Conservation (phyloP, 1,140 invertebrate genomes). For the Drosophila parabipectinata region DNA sequence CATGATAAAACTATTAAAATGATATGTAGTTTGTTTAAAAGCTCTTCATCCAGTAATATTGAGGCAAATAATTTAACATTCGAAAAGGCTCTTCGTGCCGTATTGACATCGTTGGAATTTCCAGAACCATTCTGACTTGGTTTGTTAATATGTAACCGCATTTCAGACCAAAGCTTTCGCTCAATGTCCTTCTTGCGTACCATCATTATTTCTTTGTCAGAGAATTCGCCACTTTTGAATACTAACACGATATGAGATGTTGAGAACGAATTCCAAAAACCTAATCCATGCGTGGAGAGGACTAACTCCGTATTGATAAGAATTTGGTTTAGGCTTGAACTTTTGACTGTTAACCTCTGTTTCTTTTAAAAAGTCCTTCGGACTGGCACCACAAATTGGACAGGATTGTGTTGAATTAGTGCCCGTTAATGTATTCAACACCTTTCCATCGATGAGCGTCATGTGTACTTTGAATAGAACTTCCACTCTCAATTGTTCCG, state of each 20-base stretch:
- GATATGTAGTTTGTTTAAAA: neutral
- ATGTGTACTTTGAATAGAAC: too few species aligned
- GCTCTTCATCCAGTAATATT: conserved; percentile 13
- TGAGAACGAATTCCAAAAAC: too few species aligned
- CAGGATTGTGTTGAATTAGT: conserved; percentile 10
- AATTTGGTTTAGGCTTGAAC: too few species aligned
- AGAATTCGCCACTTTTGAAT: conserved; percentile 27
- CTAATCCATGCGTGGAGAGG: too few species aligned
- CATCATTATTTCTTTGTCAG: conserved; percentile 19
- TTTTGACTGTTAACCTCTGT: too few species aligned
- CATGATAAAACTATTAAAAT: conserved; percentile 22
- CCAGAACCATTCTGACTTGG: conserved; percentile 32
- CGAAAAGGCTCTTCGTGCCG: conserved; percentile 13
- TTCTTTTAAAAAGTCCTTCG: conserved; percentile 1
- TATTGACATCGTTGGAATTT: conserved; percentile 23
- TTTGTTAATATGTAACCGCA: too few species aligned
- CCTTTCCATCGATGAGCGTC: too few species aligned
- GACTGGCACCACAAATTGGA: conserved; percentile 2
- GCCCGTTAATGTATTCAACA: too few species aligned
- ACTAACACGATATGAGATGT: conserved; percentile 29
- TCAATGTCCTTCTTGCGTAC: conserved; percentile 28
- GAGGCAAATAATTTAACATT: conserved; percentile 10
- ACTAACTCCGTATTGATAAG: too few species aligned
- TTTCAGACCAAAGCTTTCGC: too few species aligned
- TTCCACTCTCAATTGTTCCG: too few species aligned